phyloP scores from a whole-genome alignment of 2,113 vertebrate genomes.

The Elephas maximus region DNA sequence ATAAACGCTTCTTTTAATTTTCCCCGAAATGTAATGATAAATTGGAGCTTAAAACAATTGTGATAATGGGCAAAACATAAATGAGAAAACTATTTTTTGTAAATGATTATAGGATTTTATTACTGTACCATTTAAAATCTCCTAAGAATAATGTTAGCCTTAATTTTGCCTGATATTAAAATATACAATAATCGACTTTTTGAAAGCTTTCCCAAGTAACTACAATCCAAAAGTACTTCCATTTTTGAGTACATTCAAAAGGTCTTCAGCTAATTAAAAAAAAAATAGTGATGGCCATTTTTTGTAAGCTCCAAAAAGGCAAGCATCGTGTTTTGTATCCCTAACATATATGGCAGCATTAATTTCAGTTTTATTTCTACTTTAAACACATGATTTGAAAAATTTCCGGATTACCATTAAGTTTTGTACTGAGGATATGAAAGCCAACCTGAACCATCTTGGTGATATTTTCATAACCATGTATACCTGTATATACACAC shows the following conservation, averaged over 20 bases:
- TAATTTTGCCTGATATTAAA: slow-evolving; percentile 13
- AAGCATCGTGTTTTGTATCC: background rate
- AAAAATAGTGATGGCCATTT: background rate
- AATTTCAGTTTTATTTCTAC: background rate
- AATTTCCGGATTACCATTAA: slow-evolving; percentile 49
- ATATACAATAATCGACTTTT: background rate
- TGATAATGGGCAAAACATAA: background rate
- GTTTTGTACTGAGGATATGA: slow-evolving; percentile 30
- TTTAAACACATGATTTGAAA: background rate
- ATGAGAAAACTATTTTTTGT: background rate
- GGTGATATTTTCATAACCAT: slow-evolving; percentile 10
- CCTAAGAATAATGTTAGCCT: background rate
- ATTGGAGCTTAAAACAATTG: background rate
- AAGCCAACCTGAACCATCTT: background rate
- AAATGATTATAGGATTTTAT: background rate
- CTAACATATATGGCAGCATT: background rate
- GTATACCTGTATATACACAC: background rate
- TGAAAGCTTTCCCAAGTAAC: background rate
- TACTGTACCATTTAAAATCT: background rate
- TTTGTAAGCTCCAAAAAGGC: background rate
- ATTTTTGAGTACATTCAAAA: slow-evolving; percentile 31
- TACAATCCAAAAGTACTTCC: background rate
- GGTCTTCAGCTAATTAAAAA: background rate
- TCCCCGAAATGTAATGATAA: slow-evolving; percentile 1
- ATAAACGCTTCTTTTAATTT: background rate